These are phyloP conservation scores for Amblyteles armatorius DNA, from an alignment of 2,888 invertebrate genomes.

Conservation along the genomic window DNA sequence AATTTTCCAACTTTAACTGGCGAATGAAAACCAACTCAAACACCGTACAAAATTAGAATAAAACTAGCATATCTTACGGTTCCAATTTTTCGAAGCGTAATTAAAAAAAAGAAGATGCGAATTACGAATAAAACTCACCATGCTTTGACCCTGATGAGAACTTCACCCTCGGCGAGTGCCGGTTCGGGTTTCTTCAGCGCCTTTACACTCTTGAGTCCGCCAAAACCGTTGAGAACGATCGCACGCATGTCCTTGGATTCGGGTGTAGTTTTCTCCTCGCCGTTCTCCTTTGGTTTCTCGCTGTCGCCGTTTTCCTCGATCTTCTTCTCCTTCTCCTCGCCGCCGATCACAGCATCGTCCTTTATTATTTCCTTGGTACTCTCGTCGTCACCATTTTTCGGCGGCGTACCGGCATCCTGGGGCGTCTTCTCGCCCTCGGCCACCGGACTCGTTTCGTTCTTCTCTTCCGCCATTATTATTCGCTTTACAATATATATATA, in stretches of 20 bases:
- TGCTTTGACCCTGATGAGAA: constrained; percentile 93
- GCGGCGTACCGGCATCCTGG: constrained; percentile 82
- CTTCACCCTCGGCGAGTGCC: constrained; percentile 89
- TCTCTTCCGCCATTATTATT: constrained; percentile 82
- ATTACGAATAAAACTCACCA: constrained; percentile 88
- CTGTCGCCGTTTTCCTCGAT: constrained; percentile 84
- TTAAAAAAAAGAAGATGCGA: constrained; percentile 13
- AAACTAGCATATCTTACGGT: too few species aligned
- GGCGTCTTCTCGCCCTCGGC: constrained; percentile 87
- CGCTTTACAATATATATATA: constrained; percentile 31
- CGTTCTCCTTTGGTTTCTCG: constrained; percentile 82
- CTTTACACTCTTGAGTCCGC: constrained; percentile 94
- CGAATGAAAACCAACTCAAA: too few species aligned
- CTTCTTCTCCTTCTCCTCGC: constrained; percentile 86
- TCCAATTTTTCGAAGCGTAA: background rate
- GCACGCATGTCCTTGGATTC: constrained; percentile 93
- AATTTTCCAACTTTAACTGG: too few species aligned
- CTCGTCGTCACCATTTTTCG: constrained; percentile 78
- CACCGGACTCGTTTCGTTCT: constrained; percentile 82
- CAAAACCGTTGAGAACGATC: constrained; percentile 93
- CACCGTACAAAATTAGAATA: too few species aligned
- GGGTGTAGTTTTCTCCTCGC: constrained; percentile 81
- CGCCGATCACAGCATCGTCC: constrained; percentile 69
- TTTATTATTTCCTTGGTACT: constrained; percentile 84
- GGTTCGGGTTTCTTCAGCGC: constrained; percentile 93